phyloP scores from a whole-genome alignment of 2,888 invertebrate species.

The Drosophila siamana region DNA sequence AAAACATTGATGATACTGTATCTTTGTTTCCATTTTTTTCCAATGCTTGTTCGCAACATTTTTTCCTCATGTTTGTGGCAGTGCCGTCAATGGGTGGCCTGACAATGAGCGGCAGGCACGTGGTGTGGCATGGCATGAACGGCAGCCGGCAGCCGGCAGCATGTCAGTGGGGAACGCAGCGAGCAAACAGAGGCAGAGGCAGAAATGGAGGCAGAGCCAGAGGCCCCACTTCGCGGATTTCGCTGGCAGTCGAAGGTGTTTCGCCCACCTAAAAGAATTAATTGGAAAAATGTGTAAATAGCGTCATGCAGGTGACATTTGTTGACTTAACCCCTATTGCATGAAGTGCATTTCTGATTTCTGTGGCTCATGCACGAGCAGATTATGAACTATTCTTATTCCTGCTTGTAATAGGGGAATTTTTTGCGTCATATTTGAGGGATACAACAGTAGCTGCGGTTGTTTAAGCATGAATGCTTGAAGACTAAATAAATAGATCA shows the following conservation, averaged over 20 bases:
- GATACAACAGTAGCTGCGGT: too few species aligned
- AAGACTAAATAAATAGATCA: too few species aligned
- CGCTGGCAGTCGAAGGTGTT: conserved; percentile 56
- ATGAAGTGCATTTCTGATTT: conserved; percentile 15
- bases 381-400: conserved; percentile 46
- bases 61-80: conserved; percentile 63
- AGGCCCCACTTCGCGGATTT: conserved; percentile 58
- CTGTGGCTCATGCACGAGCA: conserved; percentile 20
- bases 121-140: conserved; percentile 2
- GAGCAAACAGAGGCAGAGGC: too few species aligned
- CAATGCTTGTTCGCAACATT: neutral
- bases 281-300: conserved; percentile 81
- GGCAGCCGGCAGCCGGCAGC: too few species aligned
- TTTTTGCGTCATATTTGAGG: too few species aligned
- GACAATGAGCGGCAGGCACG: conserved; percentile 40
- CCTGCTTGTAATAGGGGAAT: too few species aligned
- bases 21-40: conserved; percentile 46
- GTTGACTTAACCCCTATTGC: conserved; percentile 74
- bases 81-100: conserved; percentile 55
- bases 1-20: conserved; percentile 75
- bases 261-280: conserved; percentile 75
- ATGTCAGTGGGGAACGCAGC: neutral
- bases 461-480: too few species aligned
- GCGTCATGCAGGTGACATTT: conserved; percentile 61
- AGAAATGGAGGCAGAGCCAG: conserved; percentile 11